Evolutionary conservation across 2,797 vertebrate species (phyloP), one percentile per base, ranked within the genome.

Genomic region (Acipenser oxyrinchus): DNA sequence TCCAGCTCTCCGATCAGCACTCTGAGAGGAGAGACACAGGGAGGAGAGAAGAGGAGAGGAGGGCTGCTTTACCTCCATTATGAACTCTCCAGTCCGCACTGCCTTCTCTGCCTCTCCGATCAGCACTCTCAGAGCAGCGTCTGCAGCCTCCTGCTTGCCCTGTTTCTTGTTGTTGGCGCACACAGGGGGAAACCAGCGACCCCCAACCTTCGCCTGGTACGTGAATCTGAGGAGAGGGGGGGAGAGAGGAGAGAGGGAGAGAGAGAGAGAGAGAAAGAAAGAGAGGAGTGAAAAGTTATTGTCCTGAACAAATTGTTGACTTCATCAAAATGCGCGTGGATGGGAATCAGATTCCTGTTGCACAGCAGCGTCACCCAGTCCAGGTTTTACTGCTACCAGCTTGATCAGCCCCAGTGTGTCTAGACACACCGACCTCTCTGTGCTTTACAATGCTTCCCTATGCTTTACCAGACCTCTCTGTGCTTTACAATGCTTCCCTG

Each of bases 171-270:
- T 99, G 81, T 94, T 94, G 0, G 96, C 95, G 0, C 92, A 94
- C 1, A 99, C 94, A 0, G 97, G 86, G 0, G 96, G 97, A 80
- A 99, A 99, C 95, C 95, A 99, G 49, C 96, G 93, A 8, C 97
- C 97, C 1, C 97, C 97, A 1, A 99, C 91, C 78, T 99, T 99
- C 0, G 96, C 97, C 81, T 99, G 97, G 74, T 97, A 99, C 9
- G 96, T 90, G 66, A 99, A 99, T 82, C 96, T 99, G 71, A 71
- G 64, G 49, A 64, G 12, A 10, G 49, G 23, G 5, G 50, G 64
- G 63, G 51, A 6, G 18, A 52, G 58, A 69, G 57, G 64, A 63
- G 52, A 55, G 13, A 61, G 13, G 8, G 69, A 48, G 23, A 53
- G 57, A 11, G 18, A 49, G 60, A 62, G n/a, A 53, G 51, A 48